phyloP scores from a whole-genome alignment of 2,888 invertebrate species.

The Drosophila parthenogenetica region DNA sequence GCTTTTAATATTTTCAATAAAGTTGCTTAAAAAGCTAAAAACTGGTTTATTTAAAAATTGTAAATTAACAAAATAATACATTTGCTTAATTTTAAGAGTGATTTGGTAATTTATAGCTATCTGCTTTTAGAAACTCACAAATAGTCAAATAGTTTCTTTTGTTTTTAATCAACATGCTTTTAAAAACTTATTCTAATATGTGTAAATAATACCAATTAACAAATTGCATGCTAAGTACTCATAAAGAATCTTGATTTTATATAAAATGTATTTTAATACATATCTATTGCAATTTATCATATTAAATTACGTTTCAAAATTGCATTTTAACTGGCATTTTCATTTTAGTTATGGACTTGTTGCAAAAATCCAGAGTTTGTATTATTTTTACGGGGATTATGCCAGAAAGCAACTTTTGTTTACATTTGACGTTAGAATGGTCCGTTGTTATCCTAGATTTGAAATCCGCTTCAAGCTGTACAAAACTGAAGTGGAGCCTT shows the following conservation, averaged over 20 bases:
- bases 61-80: too few relatives aligned
- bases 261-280: neutral
- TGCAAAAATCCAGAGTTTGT: neutral
- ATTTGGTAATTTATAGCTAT: too few relatives aligned
- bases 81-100: too few relatives aligned
- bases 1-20: too few relatives aligned
- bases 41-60: neutral
- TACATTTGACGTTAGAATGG: conserved; percentile 12
- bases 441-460: conserved; percentile 8
- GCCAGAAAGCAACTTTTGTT: conserved; percentile 13
- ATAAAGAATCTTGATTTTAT: neutral
- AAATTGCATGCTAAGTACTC: too few relatives aligned
- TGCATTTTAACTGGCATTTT: neutral
- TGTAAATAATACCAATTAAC: too few relatives aligned
- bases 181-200: too few relatives aligned
- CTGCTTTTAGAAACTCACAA: too few relatives aligned
- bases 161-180: too few relatives aligned
- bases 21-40: conserved; percentile 7
- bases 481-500: conserved; percentile 30
- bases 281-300: neutral
- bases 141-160: too few relatives aligned
- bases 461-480: conserved; percentile 19
- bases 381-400: neutral
- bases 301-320: neutral
- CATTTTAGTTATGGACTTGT: neutral